Percentiles rank a stretch among this genome's conserved stretches.
Conservation (phyloP, 1,140 invertebrate genomes). For the Nymphalis io region DNA sequence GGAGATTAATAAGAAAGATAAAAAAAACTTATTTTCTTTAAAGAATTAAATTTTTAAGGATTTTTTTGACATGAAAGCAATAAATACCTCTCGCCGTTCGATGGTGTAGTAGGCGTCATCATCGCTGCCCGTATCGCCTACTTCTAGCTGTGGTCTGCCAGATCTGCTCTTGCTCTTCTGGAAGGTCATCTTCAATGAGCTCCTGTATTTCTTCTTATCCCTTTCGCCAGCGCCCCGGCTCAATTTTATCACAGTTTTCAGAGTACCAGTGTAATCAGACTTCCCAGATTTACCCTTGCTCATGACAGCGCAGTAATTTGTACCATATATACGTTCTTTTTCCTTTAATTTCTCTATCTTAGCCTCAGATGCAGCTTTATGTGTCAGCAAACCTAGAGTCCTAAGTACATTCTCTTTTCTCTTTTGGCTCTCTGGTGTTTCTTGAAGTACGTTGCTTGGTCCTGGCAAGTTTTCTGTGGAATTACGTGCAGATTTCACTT, state of each 20-base stretch:
- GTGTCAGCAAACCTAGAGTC: conserved; percentile 84
- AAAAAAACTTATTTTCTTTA: too few relatives aligned
- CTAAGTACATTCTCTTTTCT: conserved; percentile 84
- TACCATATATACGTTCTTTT: conserved; percentile 82
- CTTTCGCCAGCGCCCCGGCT: conserved; percentile 72
- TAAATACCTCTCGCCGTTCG: conserved; percentile 86
- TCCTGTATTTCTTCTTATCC: conserved; percentile 83
- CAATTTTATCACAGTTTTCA: conserved; percentile 90
- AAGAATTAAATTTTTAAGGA: too few relatives aligned
- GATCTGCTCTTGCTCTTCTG: conserved; percentile 86
- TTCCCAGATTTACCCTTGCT: conserved; percentile 79
- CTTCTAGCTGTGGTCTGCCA: conserved; percentile 77
- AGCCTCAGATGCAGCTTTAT: conserved; percentile 82
- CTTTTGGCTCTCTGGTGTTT: conserved; percentile 82
- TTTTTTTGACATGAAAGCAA: background rate
- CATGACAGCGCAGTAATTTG: conserved; percentile 73
- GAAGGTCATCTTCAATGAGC: conserved; percentile 89
- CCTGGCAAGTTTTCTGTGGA: conserved; percentile 60
- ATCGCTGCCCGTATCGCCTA: conserved; percentile 79
- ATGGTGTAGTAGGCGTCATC: conserved; percentile 87
- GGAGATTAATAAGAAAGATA: too few relatives aligned
- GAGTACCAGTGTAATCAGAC: conserved; percentile 85
- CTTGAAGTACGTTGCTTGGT: conserved; percentile 63
- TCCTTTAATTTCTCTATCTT: conserved; percentile 81
- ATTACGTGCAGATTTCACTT: conserved; percentile 57